These are phyloP conservation scores for Xylophagus ater DNA, from an alignment of 2,888 invertebrate species.

Conservation along the genomic window DNA sequence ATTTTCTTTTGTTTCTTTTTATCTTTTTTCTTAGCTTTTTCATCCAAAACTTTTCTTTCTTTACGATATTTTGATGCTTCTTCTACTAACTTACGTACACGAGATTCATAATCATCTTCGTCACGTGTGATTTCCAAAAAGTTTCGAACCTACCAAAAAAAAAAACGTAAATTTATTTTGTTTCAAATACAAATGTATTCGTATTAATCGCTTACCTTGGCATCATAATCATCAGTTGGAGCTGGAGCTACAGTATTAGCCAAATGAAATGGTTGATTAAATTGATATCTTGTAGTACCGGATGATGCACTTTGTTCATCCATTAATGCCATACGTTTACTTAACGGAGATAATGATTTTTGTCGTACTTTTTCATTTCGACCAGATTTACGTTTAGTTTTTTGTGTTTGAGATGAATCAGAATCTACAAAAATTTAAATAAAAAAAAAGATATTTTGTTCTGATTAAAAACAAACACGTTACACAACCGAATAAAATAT, in stretches of 20 bases:
- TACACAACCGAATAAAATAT: slow-evolving; percentile 9
- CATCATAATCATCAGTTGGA: slow-evolving; percentile 49
- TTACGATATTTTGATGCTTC: slow-evolving; percentile 71
- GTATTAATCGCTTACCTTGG: slow-evolving; percentile 39
- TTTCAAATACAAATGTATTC: no score
- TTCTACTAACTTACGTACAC: slow-evolving; percentile 74
- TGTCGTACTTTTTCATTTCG: slow-evolving; percentile 50
- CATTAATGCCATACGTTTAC: slow-evolving; percentile 71
- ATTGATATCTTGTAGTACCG: slow-evolving; percentile 41
- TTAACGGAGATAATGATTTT: slow-evolving; percentile 66
- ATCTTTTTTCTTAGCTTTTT: slow-evolving; percentile 48
- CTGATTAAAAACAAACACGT: slow-evolving; percentile 10
- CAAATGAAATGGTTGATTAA: slow-evolving; percentile 53
- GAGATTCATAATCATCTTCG: slow-evolving; percentile 76
- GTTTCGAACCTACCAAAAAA: slow-evolving; percentile 45
- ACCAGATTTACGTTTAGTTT: no score
- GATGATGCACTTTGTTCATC: slow-evolving; percentile 39
- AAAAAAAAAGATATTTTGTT: slow-evolving; percentile 11
- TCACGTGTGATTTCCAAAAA: slow-evolving; percentile 70
- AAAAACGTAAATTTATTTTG: background rate
- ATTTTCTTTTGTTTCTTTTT: slow-evolving; percentile 39
- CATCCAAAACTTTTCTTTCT: slow-evolving; percentile 51
- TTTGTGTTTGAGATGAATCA: slow-evolving; percentile 39
- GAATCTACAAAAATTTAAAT: slow-evolving; percentile 24
- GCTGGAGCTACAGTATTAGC: slow-evolving; percentile 40